Evolutionary conservation across 1,140 invertebrate species (phyloP).

Genomic region (Hermetia illucens): DNA sequence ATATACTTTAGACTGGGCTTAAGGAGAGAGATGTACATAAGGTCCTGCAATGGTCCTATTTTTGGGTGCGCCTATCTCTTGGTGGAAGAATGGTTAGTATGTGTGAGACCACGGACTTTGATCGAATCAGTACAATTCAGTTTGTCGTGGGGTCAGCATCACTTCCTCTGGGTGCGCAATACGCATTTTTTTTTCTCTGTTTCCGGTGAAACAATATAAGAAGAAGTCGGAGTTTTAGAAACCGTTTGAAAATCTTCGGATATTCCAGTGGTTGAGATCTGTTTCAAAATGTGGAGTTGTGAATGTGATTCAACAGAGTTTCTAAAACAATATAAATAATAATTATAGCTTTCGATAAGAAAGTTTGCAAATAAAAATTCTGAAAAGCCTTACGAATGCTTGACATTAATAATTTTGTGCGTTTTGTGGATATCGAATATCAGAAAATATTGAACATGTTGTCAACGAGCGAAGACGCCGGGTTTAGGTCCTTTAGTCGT

Average conservation of each 20-base stretch:
- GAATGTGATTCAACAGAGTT: too few species aligned
- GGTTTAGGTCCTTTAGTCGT: slow-evolving; percentile 31
- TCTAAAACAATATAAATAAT: not conserved
- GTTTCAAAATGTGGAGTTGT: too few species aligned
- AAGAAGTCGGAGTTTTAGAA: too few species aligned
- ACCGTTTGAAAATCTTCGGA: not conserved
- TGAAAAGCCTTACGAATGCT: not conserved
- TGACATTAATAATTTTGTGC: slow-evolving; percentile 3
- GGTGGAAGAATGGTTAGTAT: too few species aligned
- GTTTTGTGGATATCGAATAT: not conserved
- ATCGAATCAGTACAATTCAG: not conserved
- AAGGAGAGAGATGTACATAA: too few species aligned
- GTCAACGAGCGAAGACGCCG: slow-evolving; percentile 30
- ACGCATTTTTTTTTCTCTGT: too few species aligned
- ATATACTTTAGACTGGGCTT: too few species aligned
- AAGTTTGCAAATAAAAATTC: not conserved
- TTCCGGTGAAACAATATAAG: too few species aligned
- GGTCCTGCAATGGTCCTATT: too few species aligned
- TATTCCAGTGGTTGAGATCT: not conserved
- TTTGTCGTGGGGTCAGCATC: not conserved
- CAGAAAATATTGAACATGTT: slow-evolving; percentile 22
- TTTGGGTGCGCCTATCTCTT: too few species aligned
- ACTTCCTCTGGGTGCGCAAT: too few species aligned
- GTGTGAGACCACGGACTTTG: too few species aligned
- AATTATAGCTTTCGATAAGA: slow-evolving; percentile 2